phyloP scores from a whole-genome alignment of 30 jellyfish, hydroid and myxozoan species.

The Phacellophora camtschatica region DNA sequence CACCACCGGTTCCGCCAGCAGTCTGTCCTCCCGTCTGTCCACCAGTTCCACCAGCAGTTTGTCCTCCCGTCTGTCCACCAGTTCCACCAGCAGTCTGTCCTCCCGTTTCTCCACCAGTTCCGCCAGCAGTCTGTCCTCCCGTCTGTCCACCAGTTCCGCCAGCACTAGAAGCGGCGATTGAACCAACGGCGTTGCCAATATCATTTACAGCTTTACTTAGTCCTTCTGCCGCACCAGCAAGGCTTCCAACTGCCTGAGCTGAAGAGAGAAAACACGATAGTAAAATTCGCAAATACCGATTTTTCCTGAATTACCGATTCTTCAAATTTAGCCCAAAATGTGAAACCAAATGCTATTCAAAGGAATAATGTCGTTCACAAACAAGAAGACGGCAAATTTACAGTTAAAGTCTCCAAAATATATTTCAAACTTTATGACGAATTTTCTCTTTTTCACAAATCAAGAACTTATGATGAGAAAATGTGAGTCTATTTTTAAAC shows the following conservation, averaged over 20 bases:
- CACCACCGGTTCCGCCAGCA: slow-evolving; percentile 23
- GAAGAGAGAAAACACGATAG: not conserved
- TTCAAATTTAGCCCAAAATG: no score
- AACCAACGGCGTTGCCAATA: slow-evolving; percentile 20
- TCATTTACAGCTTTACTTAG: slow-evolving; percentile 50
- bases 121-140: slow-evolving; percentile 30
- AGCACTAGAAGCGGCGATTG: not conserved
- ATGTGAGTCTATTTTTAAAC: no score
- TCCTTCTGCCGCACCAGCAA: slow-evolving; percentile 47
- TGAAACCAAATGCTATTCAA: no score
- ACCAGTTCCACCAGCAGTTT: slow-evolving; percentile 2
- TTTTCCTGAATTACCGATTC: no score
- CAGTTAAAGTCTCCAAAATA: no score
- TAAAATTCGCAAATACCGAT: no score
- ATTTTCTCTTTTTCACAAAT: no score
- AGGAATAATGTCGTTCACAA: no score
- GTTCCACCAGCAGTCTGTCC: slow-evolving; percentile 32
- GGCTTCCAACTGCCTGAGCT: slow-evolving; percentile 41
- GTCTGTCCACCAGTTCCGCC: slow-evolving; percentile 41
- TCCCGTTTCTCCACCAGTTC: slow-evolving; percentile 23
- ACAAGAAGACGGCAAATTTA: no score
- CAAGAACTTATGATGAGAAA: no score
- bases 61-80: slow-evolving; percentile 30
- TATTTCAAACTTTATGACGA: no score
- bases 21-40: not conserved